Evolutionary conservation across 2,797 vertebrate species (phyloP).

Genomic region (Erpetoichthys calabaricus): DNA sequence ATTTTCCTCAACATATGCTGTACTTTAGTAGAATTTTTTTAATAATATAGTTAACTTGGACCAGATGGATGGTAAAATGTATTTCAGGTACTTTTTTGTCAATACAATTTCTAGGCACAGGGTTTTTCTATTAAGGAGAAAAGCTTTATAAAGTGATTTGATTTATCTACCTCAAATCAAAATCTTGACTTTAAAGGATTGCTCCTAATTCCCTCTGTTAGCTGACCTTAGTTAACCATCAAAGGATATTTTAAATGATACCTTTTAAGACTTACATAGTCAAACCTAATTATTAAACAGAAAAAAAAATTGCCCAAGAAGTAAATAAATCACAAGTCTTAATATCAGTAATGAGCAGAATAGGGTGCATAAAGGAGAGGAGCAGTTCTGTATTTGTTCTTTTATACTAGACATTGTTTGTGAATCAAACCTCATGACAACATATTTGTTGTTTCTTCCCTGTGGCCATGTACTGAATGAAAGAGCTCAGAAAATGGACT

Average conservation of each 20-base stretch:
- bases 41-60: conserved; percentile 66
- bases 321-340: not conserved
- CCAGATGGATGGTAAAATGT: conserved; percentile 56
- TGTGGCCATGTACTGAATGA: no score
- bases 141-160: conserved; percentile 11
- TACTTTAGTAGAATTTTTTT: conserved; percentile 65
- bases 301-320: not conserved
- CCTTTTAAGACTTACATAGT: no score
- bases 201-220: conserved; percentile 7
- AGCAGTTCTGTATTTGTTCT: not conserved
- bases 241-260: conserved; percentile 5
- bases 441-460: no score
- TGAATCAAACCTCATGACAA: no score
- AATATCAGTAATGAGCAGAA: not conserved
- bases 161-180: not conserved
- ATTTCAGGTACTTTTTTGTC: conserved; percentile 48
- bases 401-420: not conserved
- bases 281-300: not conserved
- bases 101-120: conserved; percentile 17
- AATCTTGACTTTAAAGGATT: conserved; percentile 4
- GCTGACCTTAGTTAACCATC: conserved; percentile 26
- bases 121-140: conserved; percentile 35
- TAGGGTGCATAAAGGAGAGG: not conserved
- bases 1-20: conserved; percentile 59
- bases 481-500: no score